Evolutionary conservation across 2,888 invertebrate species (phyloP), one percentile per base, ranked within the genome.

Genomic region (Hirtodrosophila histrioides): DNA sequence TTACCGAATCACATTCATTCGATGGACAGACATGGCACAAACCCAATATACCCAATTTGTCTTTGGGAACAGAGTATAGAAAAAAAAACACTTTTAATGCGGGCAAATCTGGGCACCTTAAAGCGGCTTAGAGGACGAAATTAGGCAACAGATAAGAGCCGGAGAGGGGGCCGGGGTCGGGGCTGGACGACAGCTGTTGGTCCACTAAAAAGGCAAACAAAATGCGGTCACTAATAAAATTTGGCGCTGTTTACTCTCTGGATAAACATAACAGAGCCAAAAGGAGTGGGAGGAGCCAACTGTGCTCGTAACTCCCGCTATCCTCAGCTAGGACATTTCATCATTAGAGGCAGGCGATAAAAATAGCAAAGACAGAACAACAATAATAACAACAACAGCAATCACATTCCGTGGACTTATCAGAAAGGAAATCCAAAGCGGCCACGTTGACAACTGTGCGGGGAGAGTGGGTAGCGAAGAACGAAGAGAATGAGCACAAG

Each of bases 21-120:
- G 1, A 2, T 27, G 0, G 0, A 5, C 27, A 2, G 31, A 31
- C 5, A 5, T 5, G 1, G 6, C 27, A 6, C 31, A 31, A 31
- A 5, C 9, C 31, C 2, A 31, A 9, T 31, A 31, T 9, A 31
- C 8, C 3, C 7, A 0, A 6, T 31, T 6, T 9, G 0, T 1
- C 0, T 31, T 31, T 31, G 29, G 17, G 48, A 10, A 11, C 9
- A 8, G 29, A 12, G 36, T 8, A 31, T 23, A 11, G 12, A 8
- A 46, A 33, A 75, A 53, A 51, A 36, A 50, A 11, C 39, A 48
- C 48, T 67, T 85, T 71, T 86, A 79, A 83, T 75, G 67, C 76
- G 55, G 10, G 36, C 37, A 76, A 81, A 85, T 85, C 75, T 85
- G 86, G 69, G 79, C 86, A 87, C 78, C 88, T 87, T 78, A 75